Evolutionary conservation across 2,888 invertebrate species (phyloP), one percentile per base, ranked within the genome.

Genomic region (Drosophila buzzatii): DNA sequence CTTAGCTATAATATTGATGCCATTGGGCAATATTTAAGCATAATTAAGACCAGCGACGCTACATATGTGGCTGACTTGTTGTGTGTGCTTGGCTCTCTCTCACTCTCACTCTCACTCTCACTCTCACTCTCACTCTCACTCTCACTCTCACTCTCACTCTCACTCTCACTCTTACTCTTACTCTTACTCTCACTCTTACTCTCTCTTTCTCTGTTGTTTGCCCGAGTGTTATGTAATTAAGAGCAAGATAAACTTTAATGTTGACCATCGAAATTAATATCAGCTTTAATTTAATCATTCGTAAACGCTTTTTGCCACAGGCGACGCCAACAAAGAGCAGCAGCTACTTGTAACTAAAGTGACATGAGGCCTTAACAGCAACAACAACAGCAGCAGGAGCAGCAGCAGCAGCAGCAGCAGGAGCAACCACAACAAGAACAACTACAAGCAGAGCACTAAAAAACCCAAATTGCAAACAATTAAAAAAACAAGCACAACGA

Each of bases 311-410:
- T 72, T 57, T 51, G 49, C 67, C 47, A 44, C 70, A 74, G 70
- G 68, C 73, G 56, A 58, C 63, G 66, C 44, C 47, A 59, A 52
- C 70, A 65, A 71, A 65, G 58, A 67, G 63, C 70, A 69, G 67
- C 76, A 68, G 75, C 74, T 78, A 84, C 81, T 86, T 76, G 78
- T 78, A 83, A 86, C 85, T 73, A 79, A 86, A 88, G 76, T 71
- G 89, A 85, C 82, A 89, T 82, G 85, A 89, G 85, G 90, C 85
- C 88, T 87, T 89, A 85, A 72, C 76, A 87, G 79, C 72, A 81
- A 85, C 55, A 78, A 63, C 70, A 72, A 57, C 68, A 67, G 44
- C 62, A 62, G 42, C 37, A 73, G 47, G 56, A 70, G 16, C 31
- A 67, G 37, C 37, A 59, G 9, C 41, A 41, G 9, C 3, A 37